Conservation (phyloP, 2,888 invertebrate genomes). For the Metopia argyrocephala region DNA sequence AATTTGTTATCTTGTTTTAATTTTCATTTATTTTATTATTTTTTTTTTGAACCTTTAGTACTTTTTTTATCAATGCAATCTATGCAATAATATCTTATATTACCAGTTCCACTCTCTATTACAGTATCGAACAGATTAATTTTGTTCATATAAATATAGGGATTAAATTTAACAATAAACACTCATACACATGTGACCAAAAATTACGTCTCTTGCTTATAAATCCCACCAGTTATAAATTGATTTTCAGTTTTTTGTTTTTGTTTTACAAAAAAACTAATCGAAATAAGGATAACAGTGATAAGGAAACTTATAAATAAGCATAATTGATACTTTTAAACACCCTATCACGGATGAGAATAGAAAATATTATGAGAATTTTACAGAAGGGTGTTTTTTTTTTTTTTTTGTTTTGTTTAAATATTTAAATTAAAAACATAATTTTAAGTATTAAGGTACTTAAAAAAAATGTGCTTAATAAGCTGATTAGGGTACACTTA, state of each 20-base stretch:
- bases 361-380: background rate
- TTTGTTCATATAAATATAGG: slow-evolving; percentile 45
- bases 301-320: background rate
- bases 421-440: too few relatives aligned
- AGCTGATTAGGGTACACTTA: too few relatives aligned
- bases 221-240: slow-evolving; percentile 62
- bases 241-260: slow-evolving; percentile 11
- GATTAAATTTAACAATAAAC: slow-evolving; percentile 60
- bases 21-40: background rate
- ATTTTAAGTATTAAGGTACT: too few relatives aligned
- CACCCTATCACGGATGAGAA: background rate
- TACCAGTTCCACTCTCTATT: slow-evolving; percentile 18
- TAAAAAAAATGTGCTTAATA: too few relatives aligned
- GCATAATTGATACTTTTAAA: background rate
- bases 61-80: slow-evolving; percentile 41
- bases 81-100: slow-evolving; percentile 52
- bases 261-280: slow-evolving; percentile 5
- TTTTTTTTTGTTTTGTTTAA: too few relatives aligned
- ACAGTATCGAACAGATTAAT: slow-evolving; percentile 49
- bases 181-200: slow-evolving; percentile 57
- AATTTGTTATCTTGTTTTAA: slow-evolving; percentile 10
- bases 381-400: background rate
- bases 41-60: too few relatives aligned
- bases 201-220: slow-evolving; percentile 37
- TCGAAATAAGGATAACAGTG: background rate